Base-by-base conservation (phyloP, 2,797 vertebrate genomes). In the Trachops cirrhosus region DNA sequence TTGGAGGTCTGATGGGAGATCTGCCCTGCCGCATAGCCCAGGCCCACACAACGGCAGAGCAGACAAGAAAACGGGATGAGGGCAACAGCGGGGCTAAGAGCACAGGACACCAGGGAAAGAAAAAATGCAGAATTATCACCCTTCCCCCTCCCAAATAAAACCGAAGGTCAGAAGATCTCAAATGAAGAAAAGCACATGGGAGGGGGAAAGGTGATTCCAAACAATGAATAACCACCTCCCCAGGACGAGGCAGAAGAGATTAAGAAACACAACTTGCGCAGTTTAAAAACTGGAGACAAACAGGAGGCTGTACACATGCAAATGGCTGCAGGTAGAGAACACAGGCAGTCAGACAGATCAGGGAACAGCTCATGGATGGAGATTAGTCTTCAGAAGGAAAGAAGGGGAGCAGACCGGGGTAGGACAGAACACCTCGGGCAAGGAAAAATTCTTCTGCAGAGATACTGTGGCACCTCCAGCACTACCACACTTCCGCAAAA, bases 1-100 rank as follows among this genome's bases (percentile, higher is more conserved):
- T 98, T 99, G 98, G 98, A 98, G 98, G 98, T 99, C 98, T 98
- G 97, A 97, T 97, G 98, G 98, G 95, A 97, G 96, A 91, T 97
- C 97, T 50, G 98, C 98, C 98, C 98, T 97, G 98, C 98, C 98
- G 98, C 99, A 99, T 99, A 99, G 98, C 99, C 98, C 98, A 98
- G 98, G 98, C 98, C 97, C 98, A 96, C 95, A 86, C 50, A 97
- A 97, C 97, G 96, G 98, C 98, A 96, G 97, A 97, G 98, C 97
- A 94, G 96, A 96, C 93, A 96, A 48, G 93, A 98, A 98, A 98
- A 98, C 59, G 96, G 98, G 97, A 95, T 46, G 70, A 86, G 95
- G 96, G 90, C 39, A 80, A 62, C 70, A 52, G 57, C 9, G 2
- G 83, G 70, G 68, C 86, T n/a, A 39, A 68, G 44, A 79, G 74